Conservation (phyloP, 2,113 vertebrate genomes). For the Morone saxatilis region DNA sequence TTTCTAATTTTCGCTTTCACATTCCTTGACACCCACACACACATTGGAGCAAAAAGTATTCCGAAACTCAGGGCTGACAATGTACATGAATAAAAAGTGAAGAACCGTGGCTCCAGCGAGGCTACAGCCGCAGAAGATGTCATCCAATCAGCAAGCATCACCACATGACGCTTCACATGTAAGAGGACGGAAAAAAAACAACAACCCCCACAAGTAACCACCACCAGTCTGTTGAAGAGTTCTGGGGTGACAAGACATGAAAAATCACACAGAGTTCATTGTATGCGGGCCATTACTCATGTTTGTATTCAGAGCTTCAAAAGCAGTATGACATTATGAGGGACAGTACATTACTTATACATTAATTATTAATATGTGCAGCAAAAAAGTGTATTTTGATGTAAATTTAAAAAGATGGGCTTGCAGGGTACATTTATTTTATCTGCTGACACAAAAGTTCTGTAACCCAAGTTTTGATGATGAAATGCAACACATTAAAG, state of each 20-base stretch:
- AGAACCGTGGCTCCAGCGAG: conserved; percentile 31
- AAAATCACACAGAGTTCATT: conserved; percentile 45
- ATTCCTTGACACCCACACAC: neutral
- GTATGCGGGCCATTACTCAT: conserved; percentile 44
- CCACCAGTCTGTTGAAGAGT: conserved; percentile 35
- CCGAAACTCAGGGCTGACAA: neutral
- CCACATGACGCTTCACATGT: conserved; percentile 25
- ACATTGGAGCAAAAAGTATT: neutral
- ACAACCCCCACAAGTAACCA: conserved; percentile 4
- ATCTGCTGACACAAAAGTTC: neutral
- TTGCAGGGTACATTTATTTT: neutral
- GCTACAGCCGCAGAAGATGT: conserved; percentile 23
- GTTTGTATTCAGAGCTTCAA: conserved; percentile 35
- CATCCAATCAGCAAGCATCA: conserved; percentile 15
- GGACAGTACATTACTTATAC: conserved; percentile 27
- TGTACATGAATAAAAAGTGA: neutral
- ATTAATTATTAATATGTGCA: conserved; percentile 17
- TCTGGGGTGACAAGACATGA: conserved; percentile 39
- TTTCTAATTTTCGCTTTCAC: conserved; percentile 13
- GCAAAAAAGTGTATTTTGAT: conserved; percentile 5
- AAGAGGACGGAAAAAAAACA: conserved; percentile 8
- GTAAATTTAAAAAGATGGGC: neutral
- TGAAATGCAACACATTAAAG: neutral
- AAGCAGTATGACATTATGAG: conserved; percentile 22
- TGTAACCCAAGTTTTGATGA: neutral